Base-by-base conservation (phyloP, 1,140 invertebrate species). In the Planococcus citri region DNA sequence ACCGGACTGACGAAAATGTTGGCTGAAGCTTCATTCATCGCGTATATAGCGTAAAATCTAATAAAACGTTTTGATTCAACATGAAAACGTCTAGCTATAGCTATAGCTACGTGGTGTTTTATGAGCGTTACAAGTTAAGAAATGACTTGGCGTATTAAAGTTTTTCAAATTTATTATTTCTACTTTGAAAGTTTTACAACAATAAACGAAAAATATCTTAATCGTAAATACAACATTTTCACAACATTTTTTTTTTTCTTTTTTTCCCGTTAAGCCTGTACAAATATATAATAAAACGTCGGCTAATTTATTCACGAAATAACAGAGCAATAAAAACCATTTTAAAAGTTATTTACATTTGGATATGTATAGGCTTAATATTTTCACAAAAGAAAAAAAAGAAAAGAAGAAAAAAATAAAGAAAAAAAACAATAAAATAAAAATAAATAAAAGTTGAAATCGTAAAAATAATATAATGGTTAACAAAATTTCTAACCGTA, bases 341-440 rank as follows among this genome's bases (percentile, higher is more conserved):
- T 51, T 51, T 20, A 51, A 51, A 51, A 51, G 41, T 51, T 51
- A 51, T 51, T 25, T 27, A 64, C 60, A 64, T 2, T 27, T 24
- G 24, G 60, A 64, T 64, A 64, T 64, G 60, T 64, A 64, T 64
- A 64, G 60, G 25, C 60, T 64, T 25, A 64, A 64, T 24, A 20
- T 51, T 51, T 51, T 51, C 17, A 2, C 6, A 37, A 37, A 37
- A 37, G 33, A 37, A 37, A 37, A 37, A 37, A 37, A 14, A 37
- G n/a, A n/a, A n/a, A n/a, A n/a, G n/a, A n/a, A n/a, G n/a, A n/a
- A n/a, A n/a, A 51, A 64, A 64, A 64, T 24, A 58, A 22, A 22
- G 21, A 22, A 25, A 17, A 64, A 64, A 64, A 64, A 17, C 3
- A 25, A 21, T 64, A 64, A 24, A 64, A 64, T 51, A 25, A 60